phyloP scores from a whole-genome alignment of 2,797 vertebrate species.

The Australoheros facetus region DNA sequence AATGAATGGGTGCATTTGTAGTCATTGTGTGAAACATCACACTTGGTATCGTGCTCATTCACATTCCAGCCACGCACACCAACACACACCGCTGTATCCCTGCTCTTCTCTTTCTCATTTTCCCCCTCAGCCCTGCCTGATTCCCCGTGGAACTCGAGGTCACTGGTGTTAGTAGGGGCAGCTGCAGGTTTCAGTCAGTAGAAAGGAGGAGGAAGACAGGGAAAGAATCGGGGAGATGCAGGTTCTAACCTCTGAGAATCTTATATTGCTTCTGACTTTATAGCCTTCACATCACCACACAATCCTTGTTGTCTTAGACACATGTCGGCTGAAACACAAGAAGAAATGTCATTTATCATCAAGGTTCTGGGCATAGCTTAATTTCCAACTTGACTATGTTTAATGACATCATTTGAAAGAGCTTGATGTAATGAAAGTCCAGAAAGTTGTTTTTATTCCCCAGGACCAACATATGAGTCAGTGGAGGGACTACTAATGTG shows the following conservation, averaged over 20 bases:
- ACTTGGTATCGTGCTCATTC: conserved; percentile 59
- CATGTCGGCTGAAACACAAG: conserved; percentile 2
- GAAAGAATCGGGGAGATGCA: conserved; percentile 46
- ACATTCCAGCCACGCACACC: conserved; percentile 58
- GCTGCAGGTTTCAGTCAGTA: conserved; percentile 45
- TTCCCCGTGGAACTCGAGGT: conserved; percentile 72
- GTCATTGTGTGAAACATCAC: conserved; percentile 65
- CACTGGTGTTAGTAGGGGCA: conserved; percentile 57
- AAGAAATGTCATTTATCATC: conserved; percentile 33
- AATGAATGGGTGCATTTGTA: conserved; percentile 68
- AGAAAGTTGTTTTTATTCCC: neutral
- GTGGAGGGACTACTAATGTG: neutral
- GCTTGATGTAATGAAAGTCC: neutral
- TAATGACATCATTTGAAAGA: neutral
- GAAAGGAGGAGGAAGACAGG: conserved; percentile 25
- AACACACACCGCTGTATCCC: conserved; percentile 22
- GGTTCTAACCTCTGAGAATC: conserved; percentile 65
- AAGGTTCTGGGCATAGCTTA: neutral
- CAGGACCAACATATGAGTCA: neutral
- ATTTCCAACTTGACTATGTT: neutral
- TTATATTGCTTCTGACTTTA: conserved; percentile 47
- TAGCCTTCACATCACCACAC: conserved; percentile 38
- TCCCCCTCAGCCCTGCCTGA: conserved; percentile 44
- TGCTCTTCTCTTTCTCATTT: conserved; percentile 73
- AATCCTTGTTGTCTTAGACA: conserved; percentile 1